Evolutionary conservation across 2,113 vertebrate genomes (phyloP).

Genomic region (Porphyrio hochstetteri): DNA sequence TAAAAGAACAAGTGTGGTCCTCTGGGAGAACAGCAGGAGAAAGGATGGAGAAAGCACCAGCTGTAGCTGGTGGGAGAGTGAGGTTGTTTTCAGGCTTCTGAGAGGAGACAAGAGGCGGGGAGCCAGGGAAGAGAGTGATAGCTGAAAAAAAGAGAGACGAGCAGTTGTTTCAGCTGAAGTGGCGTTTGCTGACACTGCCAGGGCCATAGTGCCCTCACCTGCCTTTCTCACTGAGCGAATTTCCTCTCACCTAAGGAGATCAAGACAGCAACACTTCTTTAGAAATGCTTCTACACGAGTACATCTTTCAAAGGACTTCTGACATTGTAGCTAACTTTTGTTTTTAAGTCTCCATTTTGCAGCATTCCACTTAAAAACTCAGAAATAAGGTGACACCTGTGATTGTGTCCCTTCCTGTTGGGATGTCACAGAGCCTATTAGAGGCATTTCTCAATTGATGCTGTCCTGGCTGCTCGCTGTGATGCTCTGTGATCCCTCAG

Average conservation of each 20-base stretch:
- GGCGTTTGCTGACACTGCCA: not conserved
- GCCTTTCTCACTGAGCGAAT: not conserved
- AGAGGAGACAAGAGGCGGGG: not conserved
- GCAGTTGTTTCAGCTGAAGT: not conserved
- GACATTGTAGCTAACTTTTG: not conserved
- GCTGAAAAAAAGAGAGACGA: not conserved
- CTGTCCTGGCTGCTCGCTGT: rapidly evolving
- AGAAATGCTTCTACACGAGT: not conserved
- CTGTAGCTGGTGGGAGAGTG: not conserved
- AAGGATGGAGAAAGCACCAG: not conserved
- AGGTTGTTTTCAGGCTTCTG: not conserved
- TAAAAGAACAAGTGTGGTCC: not conserved
- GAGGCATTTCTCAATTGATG: not conserved
- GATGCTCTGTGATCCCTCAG: rapidly evolving
- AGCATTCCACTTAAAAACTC: not conserved
- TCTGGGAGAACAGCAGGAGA: not conserved
- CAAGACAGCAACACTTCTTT: not conserved
- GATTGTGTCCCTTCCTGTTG: not conserved
- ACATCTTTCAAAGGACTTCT: not conserved
- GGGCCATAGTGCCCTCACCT: not conserved
- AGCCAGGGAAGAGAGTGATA: not conserved
- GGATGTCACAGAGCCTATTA: rapidly evolving
- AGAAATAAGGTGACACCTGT: not conserved
- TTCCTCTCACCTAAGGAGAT: not conserved
- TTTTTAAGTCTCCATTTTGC: not conserved